Conservation (phyloP, 1,140 invertebrate genomes). For the Antheraea mylitta region DNA sequence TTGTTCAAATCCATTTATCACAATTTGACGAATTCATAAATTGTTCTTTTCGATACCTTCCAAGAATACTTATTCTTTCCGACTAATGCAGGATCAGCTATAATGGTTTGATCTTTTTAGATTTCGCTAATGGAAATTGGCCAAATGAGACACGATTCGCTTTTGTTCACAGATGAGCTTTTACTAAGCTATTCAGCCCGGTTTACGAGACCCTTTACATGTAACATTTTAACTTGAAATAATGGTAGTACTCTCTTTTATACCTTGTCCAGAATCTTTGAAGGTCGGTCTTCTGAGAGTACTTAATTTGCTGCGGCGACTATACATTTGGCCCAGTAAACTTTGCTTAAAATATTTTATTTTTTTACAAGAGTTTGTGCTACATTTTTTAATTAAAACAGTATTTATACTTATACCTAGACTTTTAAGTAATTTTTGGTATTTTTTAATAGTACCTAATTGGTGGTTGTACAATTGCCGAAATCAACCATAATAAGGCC, state of each 20-base stretch:
- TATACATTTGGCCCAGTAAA: neutral
- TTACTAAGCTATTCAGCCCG: slow-evolving; percentile 45
- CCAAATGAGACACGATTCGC: slow-evolving; percentile 38
- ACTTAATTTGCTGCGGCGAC: slow-evolving; percentile 3
- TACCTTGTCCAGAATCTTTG: neutral
- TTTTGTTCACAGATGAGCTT: slow-evolving; percentile 51
- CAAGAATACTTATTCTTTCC: neutral
- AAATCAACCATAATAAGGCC: too few species aligned
- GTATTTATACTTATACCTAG: neutral
- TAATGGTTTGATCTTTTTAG: neutral
- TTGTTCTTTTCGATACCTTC: too few species aligned
- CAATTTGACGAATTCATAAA: too few species aligned
- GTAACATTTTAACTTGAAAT: slow-evolving; percentile 48
- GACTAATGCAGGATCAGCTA: neutral
- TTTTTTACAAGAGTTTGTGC: neutral
- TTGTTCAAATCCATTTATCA: too few species aligned
- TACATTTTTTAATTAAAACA: neutral
- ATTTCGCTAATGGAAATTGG: slow-evolving; percentile 33
- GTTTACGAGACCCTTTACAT: slow-evolving; percentile 34
- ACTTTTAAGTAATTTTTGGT: too few species aligned
- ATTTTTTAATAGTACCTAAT: too few species aligned
- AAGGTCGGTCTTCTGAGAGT: slow-evolving; percentile 14
- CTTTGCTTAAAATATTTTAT: neutral
- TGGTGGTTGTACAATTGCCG: too few species aligned
- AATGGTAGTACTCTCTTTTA: slow-evolving; percentile 41